These are phyloP conservation scores for Scomberomorus guttatus DNA, from an alignment of 2,797 vertebrate species.

Conservation along the genomic window DNA sequence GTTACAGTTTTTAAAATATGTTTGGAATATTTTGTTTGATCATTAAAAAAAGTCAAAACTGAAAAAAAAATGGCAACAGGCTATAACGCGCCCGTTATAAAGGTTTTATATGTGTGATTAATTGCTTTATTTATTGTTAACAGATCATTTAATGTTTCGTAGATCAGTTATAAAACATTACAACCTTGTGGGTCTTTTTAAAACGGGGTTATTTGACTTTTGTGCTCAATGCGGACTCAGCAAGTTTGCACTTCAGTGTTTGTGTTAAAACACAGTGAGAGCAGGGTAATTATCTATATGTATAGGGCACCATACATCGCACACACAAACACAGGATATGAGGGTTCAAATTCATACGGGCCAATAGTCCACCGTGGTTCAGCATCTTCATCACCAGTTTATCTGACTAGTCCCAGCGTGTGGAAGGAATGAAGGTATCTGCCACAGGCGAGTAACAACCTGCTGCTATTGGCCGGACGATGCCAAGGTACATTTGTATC, in stretches of 20 bases:
- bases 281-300: conserved; percentile 3
- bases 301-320: neutral
- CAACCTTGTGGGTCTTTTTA: neutral
- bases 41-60: too few species aligned
- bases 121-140: neutral
- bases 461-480: conserved; percentile 18
- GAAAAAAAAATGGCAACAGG: too few species aligned
- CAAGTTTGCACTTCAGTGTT: conserved; percentile 23
- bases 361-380: conserved; percentile 24
- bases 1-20: neutral
- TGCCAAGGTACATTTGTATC: neutral
- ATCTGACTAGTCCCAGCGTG: conserved; percentile 54
- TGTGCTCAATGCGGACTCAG: conserved; percentile 7
- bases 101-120: too few species aligned
- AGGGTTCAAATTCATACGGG: conserved; percentile 47
- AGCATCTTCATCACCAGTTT: conserved; percentile 18
- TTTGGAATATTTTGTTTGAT: neutral
- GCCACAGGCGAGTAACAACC: conserved; percentile 35
- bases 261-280: conserved; percentile 33
- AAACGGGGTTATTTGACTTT: conserved; percentile 13
- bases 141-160: too few species aligned
- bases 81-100: too few species aligned
- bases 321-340: conserved; percentile 19
- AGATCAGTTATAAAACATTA: neutral
- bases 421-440: conserved; percentile 51